A percentile compares a stretch with the other conserved stretches of the same genome.
These are phyloP conservation scores for Drosophila lacteicornis DNA, from an alignment of 1,140 invertebrate species.

Conservation along the genomic window DNA sequence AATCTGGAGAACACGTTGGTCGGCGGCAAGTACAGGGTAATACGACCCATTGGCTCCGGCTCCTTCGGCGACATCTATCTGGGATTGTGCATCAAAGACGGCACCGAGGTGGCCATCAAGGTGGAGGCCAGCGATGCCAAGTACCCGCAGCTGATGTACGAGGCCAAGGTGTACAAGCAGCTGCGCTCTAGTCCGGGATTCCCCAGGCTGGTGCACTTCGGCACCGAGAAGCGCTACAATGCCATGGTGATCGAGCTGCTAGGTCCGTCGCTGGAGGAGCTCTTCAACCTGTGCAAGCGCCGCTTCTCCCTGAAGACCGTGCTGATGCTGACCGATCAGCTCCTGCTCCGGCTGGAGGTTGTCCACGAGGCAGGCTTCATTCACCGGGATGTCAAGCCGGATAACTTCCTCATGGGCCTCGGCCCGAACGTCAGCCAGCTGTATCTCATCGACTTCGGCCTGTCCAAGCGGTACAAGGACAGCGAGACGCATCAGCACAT, in stretches of 20 bases:
- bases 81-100: conserved; percentile 97
- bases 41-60: conserved; percentile 98
- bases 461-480: conserved; percentile 99
- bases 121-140: conserved; percentile 99
- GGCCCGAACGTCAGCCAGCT: conserved; percentile 96
- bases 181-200: conserved; percentile 96
- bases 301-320: conserved; percentile 99
- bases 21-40: conserved; percentile 97
- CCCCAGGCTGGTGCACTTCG: conserved; percentile 98
- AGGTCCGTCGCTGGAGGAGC: conserved; percentile 98
- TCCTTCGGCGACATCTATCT: conserved; percentile 99
- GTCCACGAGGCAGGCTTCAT: conserved; percentile 99
- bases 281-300: conserved; percentile 99
- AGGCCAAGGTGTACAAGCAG: conserved; percentile 99
- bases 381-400: conserved; percentile 98
- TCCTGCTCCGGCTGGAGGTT: conserved; percentile 97
- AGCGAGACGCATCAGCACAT: conserved; percentile 96
- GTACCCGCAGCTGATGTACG: conserved; percentile 99
- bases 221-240: conserved; percentile 98
- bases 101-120: conserved; percentile 99
- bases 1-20: conserved; percentile 85
- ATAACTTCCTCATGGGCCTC: conserved; percentile 99
- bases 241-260: conserved; percentile 99
- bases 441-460: conserved; percentile 99
- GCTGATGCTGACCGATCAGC: conserved; percentile 97